These are phyloP conservation scores for Sycophila sp. DNA, from an alignment of 1,140 invertebrate genomes.

Conservation along the genomic window DNA sequence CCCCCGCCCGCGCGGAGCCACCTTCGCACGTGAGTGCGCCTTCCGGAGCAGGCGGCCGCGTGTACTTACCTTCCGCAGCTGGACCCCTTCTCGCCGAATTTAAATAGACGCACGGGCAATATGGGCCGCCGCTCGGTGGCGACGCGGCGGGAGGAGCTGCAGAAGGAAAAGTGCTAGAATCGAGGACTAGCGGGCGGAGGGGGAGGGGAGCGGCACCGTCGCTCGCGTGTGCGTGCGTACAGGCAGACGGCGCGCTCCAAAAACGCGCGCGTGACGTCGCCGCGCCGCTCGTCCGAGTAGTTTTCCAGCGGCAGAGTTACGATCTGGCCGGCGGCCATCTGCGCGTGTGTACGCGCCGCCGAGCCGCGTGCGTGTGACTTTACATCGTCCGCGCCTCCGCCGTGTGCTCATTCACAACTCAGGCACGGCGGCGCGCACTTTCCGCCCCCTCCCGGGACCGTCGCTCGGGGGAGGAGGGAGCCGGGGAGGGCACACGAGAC, in stretches of 20 bases:
- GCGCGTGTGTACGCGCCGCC: not conserved
- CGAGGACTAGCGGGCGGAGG: not conserved
- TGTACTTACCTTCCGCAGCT: too few species aligned
- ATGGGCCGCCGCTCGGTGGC: too few species aligned
- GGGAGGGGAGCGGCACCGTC: not conserved
- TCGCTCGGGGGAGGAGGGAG: not conserved
- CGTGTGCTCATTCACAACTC: constrained; percentile 28
- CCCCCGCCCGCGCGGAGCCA: not conserved
- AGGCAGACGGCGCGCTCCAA: not conserved
- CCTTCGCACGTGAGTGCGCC: constrained; percentile 6
- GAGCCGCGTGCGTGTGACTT: not conserved
- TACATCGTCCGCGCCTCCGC: not conserved
- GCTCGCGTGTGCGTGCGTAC: constrained; percentile 12
- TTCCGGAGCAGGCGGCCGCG: too few species aligned
- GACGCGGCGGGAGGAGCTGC: too few species aligned
- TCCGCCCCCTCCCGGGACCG: too few species aligned
- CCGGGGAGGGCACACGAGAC: not conserved
- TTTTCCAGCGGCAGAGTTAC: constrained; percentile 25
- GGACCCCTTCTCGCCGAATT: too few species aligned
- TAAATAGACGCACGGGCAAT: too few species aligned
- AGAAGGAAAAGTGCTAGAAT: not conserved
- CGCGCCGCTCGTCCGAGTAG: constrained; percentile 16
- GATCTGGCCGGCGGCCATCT: too few species aligned
- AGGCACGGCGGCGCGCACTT: not conserved
- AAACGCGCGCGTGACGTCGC: not conserved